phyloP scores from a whole-genome alignment of 2,113 vertebrate genomes.

The Zosterops lateralis region DNA sequence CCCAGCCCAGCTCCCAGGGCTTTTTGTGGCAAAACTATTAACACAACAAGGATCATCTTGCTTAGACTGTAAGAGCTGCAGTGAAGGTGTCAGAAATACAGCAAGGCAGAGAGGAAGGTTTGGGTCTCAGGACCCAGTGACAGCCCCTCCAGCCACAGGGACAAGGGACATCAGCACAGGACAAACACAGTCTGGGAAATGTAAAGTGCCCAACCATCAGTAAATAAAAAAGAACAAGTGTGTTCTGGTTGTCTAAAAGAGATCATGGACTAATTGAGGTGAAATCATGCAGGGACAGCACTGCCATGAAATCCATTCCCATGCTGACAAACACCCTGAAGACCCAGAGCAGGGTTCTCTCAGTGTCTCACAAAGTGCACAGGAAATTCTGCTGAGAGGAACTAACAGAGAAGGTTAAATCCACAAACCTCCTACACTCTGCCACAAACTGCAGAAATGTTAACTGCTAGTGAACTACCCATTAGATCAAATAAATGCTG shows the following conservation, averaged over 20 bases:
- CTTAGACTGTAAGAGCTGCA: neutral
- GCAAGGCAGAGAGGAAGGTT: neutral
- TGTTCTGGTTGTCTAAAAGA: neutral
- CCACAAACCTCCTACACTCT: neutral
- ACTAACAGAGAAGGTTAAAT: neutral
- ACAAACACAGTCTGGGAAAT: neutral
- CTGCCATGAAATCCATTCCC: neutral
- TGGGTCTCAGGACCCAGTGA: neutral
- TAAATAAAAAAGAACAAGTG: neutral
- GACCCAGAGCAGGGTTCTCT: neutral
- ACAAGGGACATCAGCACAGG: neutral
- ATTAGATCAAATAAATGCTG: neutral
- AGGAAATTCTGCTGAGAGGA: neutral
- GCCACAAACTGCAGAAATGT: neutral
- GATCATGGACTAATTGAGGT: neutral
- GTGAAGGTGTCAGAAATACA: neutral
- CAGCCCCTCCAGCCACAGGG: neutral
- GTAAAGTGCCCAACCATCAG: accelerated
- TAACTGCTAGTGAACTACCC: neutral
- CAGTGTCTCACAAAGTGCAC: neutral
- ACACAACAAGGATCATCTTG: neutral
- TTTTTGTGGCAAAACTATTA: neutral
- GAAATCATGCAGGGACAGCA: neutral
- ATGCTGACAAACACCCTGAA: neutral
- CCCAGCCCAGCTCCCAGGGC: neutral